Base-by-base conservation (phyloP, 2,113 vertebrate genomes). In the Pollimyrus isidori region DNA sequence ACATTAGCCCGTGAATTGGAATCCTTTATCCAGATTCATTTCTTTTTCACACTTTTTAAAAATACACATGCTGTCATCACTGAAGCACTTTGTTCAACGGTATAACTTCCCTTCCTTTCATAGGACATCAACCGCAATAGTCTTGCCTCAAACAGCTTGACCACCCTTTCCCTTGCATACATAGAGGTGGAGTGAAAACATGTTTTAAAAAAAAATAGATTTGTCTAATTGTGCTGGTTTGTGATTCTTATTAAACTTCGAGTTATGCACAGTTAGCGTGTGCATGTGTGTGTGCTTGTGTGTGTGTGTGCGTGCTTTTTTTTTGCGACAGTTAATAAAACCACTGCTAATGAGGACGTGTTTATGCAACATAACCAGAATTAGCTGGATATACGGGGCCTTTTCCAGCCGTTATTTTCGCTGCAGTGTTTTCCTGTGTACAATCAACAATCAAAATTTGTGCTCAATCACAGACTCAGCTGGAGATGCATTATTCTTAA, bases 401-500 rank as follows among this genome's bases (percentile, higher is more conserved):
- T 58, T 87, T 87, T 87, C 23, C 30, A 62, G 35, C 35, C n/a
- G 50, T 56, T 87, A 87, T 87, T 87, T 87, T 87, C 85, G 3
- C 50, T 56, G 26, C 42, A 45, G 82, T 48, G 85, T 53, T 56
- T 87, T 87, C 85, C 85, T 87, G 85, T 87, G 85, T 87, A 87
- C 85, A 35, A 87, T 87, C 85, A 87, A 87, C 85, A 35, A 87
- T 87, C 85, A 87, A 35, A 87, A 87, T 87, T 87, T 87, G 85
- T 87, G 50, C 85, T 53, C 50, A 87, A 87, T 87, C 85, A 87
- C 85, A 35, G 39, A 53, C 85, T 87, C 85, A 56, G 85, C 85
- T 56, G 48, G 85, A 87, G 50, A 87, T 39, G 50, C 85, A 87
- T 87, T 56, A 87, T 53, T n/a, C 85, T 87, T 87, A 56, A 87